phyloP scores from a whole-genome alignment of 2,888 invertebrate genomes.

The Scaptomyza caliginosa region DNA sequence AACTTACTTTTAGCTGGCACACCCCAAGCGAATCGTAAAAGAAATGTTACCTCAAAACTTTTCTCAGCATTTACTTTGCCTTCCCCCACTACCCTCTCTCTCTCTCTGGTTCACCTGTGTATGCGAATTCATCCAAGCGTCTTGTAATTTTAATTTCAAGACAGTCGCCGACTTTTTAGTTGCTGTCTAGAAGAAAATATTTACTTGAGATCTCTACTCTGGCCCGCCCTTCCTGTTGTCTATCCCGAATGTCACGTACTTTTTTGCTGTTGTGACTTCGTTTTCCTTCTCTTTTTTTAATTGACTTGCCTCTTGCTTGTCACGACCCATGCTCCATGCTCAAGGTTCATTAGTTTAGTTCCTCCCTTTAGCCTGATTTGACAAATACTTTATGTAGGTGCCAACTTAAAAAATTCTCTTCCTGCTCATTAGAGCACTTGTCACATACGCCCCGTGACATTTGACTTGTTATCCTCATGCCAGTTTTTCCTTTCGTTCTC shows the following conservation, averaged over 20 bases:
- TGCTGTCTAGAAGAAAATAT: slow-evolving; percentile 51
- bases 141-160: slow-evolving; percentile 79
- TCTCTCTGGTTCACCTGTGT: slow-evolving; percentile 10
- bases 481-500: slow-evolving; percentile 26
- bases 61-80: slow-evolving; percentile 48
- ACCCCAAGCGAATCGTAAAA: slow-evolving; percentile 74
- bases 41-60: slow-evolving; percentile 75
- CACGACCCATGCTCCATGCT: slow-evolving; percentile 30
- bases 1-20: slow-evolving; percentile 49
- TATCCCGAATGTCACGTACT: slow-evolving; percentile 78
- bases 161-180: slow-evolving; percentile 67
- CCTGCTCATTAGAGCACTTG: slow-evolving; percentile 72
- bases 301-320: slow-evolving; percentile 78
- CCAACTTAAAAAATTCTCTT: slow-evolving; percentile 23
- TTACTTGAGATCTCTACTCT: slow-evolving; percentile 7
- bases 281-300: slow-evolving; percentile 73
- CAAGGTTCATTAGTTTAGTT: slow-evolving; percentile 69
- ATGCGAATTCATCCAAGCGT: slow-evolving; percentile 56
- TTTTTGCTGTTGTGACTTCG: slow-evolving; percentile 64
- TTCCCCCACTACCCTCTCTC: neutral
- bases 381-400: slow-evolving; percentile 49
- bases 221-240: slow-evolving; percentile 17
- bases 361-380: slow-evolving; percentile 53
- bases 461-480: slow-evolving; percentile 33
- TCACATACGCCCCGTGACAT: slow-evolving; percentile 68